Evolutionary conservation across 2,888 invertebrate genomes (phyloP), one percentile per base, ranked within the genome.

Genomic region (Rhaphigaster nebulosa): DNA sequence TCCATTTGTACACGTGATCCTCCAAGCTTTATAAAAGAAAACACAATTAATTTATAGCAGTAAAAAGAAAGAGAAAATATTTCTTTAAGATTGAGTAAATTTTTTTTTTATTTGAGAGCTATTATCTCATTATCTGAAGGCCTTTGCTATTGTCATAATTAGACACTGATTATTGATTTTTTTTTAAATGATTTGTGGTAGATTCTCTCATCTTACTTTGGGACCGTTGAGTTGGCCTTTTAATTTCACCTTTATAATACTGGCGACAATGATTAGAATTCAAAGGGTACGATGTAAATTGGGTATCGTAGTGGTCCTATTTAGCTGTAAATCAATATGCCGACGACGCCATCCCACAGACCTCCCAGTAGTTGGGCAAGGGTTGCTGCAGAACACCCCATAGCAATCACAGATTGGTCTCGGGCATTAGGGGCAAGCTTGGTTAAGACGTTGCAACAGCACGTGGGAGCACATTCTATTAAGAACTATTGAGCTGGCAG

Each of bases 391-490:
- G 84, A 84, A 84, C 45, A 84, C 84, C 84, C 45, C 84, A 45
- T 12, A 84, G 84, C 84, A 84, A 84, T 84, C 45, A 84, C 84
- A 84, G 84, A 84, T 84, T 84, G 84, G 84, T 84, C 84, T n/a
- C 84, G 84, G 84, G 70, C 38, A 76, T 76, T 76, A 76, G 38
- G 38, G 70, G 34, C 18, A 84, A n/a, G 84, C 41, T 41, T 50
- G 84, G 84, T 84, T 84, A 84, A 84, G 84, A 84, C 84, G 84
- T 84, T 50, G 84, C 45, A n/a, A 84, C 4, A 26, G 84, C 84
- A 84, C 84, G 84, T 84, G 84, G 84, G 84, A 50, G 84, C 84
- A 84, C 84, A 84, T 84, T 84, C 84, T 84, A 84, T 84, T 84
- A 84, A 76, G 6, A 76, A 76, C 70, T 76, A 76, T 76, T 23